Evolutionary conservation across 2,797 vertebrate species (phyloP).

Genomic region (Spondyliosoma cantharus): DNA sequence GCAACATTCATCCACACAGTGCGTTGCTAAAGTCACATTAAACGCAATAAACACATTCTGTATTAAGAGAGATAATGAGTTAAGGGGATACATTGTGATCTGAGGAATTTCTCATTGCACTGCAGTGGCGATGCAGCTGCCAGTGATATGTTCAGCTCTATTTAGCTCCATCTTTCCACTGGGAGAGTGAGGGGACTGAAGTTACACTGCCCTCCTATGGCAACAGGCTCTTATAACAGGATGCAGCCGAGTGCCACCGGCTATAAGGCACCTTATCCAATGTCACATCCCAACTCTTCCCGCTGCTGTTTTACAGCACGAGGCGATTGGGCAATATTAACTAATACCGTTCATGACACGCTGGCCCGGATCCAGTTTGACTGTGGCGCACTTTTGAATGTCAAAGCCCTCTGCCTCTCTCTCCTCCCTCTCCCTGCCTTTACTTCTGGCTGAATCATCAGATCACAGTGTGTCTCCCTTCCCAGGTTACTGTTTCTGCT

Average conservation of each 20-base stretch:
- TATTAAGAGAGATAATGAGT: slow-evolving; percentile 34
- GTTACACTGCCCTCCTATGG: slow-evolving; percentile 78
- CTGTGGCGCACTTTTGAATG: slow-evolving; percentile 77
- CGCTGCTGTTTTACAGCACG: slow-evolving; percentile 64
- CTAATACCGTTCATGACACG: slow-evolving; percentile 68
- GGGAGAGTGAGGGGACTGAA: slow-evolving; percentile 52
- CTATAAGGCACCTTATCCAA: slow-evolving; percentile 64
- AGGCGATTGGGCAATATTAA: slow-evolving; percentile 68
- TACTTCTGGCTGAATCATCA: slow-evolving; percentile 84
- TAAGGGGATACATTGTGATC: slow-evolving; percentile 58
- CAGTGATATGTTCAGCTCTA: slow-evolving; percentile 70
- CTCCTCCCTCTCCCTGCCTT: slow-evolving; percentile 51
- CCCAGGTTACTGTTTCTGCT: slow-evolving; percentile 83
- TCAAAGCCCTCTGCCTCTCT: slow-evolving; percentile 64
- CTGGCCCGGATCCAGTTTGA: slow-evolving; percentile 67
- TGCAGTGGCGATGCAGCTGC: slow-evolving; percentile 74
- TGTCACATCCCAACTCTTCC: slow-evolving; percentile 59
- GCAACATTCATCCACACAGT: slow-evolving; percentile 6
- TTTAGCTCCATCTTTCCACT: slow-evolving; percentile 63
- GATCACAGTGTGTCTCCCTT: slow-evolving; percentile 81
- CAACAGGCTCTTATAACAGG: slow-evolving; percentile 53
- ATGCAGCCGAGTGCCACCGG: slow-evolving; percentile 38
- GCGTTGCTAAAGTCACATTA: slow-evolving; percentile 3
- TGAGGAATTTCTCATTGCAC: slow-evolving; percentile 68
- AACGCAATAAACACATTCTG: slow-evolving; percentile 1